Evolutionary conservation across 2,113 vertebrate species (phyloP), one percentile per base, ranked within the genome.

Genomic region (Rafetus swinhoei): DNA sequence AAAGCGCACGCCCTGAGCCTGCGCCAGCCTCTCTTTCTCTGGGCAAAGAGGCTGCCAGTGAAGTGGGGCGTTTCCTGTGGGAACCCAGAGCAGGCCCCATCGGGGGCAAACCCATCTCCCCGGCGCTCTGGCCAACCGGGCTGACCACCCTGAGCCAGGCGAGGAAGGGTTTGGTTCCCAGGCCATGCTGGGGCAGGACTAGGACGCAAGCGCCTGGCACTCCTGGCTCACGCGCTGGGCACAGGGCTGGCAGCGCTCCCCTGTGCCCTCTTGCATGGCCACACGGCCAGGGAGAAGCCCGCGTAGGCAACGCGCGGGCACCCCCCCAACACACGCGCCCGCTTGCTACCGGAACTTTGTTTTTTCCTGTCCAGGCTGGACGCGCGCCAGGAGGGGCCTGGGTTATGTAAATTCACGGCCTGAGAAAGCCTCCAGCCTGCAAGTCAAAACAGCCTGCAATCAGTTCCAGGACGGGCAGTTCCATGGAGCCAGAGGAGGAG

Each of bases 311-410:
- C 8, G 81, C 62, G 32, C n/a, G 19, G 35, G 65, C 69, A 1
- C n/a, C n/a, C 11, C 1, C 0, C 0, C 32, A 3, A 0, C 60
- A 59, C 82, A 19, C 24, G 62, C 4, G 1, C 9, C 1, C 83
- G 15, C 84, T 4, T 1, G 81, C 87, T 1, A 77, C 1, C 74
- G 83, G 72, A 84, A 77, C 1, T 2, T 2, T 69, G 84, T 53
- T 86, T 90, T 92, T 96, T 93, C 92, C 94, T 32, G 22, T 83
- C 83, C 8, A 59, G 10, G 15, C 1, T 89, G 95, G 95, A 93
- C 39, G 50, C 72, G 85, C 5, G 94, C 96, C 95, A 95, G 87
- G 52, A 92, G 53, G 29, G 4, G 50, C 56, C 56, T 65, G 83
- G 80, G 55, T 87, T 85, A 74, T 88, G 72, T 32, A 54, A 92